Conservation (phyloP, 2,113 vertebrate genomes). For the Cynoglossus semilaevis region DNA sequence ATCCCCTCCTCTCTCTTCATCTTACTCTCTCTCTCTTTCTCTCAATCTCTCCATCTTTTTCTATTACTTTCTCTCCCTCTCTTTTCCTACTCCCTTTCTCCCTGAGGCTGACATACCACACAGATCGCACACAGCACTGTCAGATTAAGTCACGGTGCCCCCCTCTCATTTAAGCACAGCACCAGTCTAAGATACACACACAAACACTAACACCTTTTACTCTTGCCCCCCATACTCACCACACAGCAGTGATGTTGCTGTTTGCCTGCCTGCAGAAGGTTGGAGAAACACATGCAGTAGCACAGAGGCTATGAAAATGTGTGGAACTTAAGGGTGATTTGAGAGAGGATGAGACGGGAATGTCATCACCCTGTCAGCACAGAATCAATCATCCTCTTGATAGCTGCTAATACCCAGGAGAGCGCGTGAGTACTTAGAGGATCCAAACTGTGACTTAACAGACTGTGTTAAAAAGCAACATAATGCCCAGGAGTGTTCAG, state of each 20-base stretch:
- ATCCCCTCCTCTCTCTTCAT: conserved; percentile 61
- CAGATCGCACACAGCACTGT: conserved; percentile 73
- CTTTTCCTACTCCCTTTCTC: conserved; percentile 50
- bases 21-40: conserved; percentile 15
- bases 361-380: conserved; percentile 64
- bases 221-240: conserved; percentile 39
- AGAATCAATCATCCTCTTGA: conserved; percentile 67
- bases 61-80: conserved; percentile 40
- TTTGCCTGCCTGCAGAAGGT: conserved; percentile 15
- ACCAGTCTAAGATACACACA: conserved; percentile 41
- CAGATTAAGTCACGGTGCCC: conserved; percentile 73
- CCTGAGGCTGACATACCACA: conserved; percentile 73
- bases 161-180: conserved; percentile 67
- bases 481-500: too few species aligned
- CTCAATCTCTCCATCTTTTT: conserved; percentile 48
- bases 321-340: conserved; percentile 53
- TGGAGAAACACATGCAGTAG: conserved; percentile 57
- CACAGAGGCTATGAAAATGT: conserved; percentile 54
- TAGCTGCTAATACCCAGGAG: conserved; percentile 34
- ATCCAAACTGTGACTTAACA: conserved; percentile 18
- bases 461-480: neutral
- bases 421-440: conserved; percentile 12
- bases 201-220: too few species aligned
- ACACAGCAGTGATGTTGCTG: conserved; percentile 41
- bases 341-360: conserved; percentile 56